A percentile compares a stretch with the other conserved stretches of the same genome.
phyloP scores from a whole-genome alignment of 2,888 invertebrate species.

The Hemistola chrysoprasaria region DNA sequence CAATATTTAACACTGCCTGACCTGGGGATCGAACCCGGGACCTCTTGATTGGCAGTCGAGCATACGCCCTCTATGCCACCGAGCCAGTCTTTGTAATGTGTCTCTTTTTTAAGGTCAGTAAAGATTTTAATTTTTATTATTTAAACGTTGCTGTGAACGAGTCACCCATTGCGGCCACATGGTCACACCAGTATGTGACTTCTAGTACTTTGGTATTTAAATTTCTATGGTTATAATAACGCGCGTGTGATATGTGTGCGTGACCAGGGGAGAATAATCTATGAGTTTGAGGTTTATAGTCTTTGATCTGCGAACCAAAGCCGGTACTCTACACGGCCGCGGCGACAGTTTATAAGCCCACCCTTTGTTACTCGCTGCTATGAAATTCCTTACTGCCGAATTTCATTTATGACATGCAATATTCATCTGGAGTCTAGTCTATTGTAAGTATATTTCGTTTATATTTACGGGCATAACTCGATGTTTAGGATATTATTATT shows the following conservation, averaged over 20 bases:
- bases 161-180: no score
- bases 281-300: slow-evolving; percentile 27
- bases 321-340: slow-evolving; percentile 30
- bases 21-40: no score
- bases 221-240: no score
- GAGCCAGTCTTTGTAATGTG: no score
- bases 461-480: slow-evolving; percentile 1
- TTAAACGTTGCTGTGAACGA: no score
- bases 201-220: no score
- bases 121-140: no score
- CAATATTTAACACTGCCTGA: no score
- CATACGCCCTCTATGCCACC: no score
- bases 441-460: slow-evolving; percentile 3
- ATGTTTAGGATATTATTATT: neutral
- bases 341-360: slow-evolving; percentile 44
- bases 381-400: slow-evolving; percentile 13
- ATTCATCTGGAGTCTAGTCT: neutral
- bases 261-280: slow-evolving; percentile 35
- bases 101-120: no score
- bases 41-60: no score
- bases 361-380: slow-evolving; percentile 32
- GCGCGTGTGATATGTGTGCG: slow-evolving; percentile 6
- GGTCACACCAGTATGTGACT: no score
- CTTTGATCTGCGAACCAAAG: slow-evolving; percentile 13
- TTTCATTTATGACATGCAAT: slow-evolving; percentile 9